Conservation (phyloP, 2,888 invertebrate genomes). For the Acanthosepion pharaonis region DNA sequence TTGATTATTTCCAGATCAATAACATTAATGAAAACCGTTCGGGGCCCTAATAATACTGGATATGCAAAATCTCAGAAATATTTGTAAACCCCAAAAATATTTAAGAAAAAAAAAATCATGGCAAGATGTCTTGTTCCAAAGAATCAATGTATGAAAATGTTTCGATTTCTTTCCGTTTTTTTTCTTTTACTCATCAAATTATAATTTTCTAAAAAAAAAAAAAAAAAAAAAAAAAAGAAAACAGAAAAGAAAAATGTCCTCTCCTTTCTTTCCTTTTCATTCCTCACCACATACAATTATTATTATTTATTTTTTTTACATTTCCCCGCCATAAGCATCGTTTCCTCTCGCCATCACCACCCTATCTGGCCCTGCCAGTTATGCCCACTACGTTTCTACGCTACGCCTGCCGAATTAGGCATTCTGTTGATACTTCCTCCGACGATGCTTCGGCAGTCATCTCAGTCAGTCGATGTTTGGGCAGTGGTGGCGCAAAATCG, state of each 20-base stretch:
- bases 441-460: conserved; percentile 3
- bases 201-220: neutral
- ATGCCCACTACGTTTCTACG: neutral
- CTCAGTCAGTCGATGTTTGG: neutral
- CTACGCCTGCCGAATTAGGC: conserved; percentile 37
- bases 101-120: neutral
- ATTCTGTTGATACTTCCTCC: conserved; percentile 45
- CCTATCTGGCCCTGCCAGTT: neutral
- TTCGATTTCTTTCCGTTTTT: neutral
- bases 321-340: too few relatives aligned
- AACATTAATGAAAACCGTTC: neutral
- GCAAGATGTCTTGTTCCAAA: neutral
- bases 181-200: neutral
- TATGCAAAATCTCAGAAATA: neutral
- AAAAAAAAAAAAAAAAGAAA: neutral
- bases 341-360: neutral
- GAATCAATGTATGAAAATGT: neutral
- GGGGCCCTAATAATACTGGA: neutral
- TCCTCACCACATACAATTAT: too few relatives aligned
- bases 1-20: neutral
- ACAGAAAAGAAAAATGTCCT: neutral
- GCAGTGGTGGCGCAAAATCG: conserved; percentile 2
- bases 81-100: neutral
- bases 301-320: too few relatives aligned
- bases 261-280: neutral